phyloP scores from a whole-genome alignment of 2,888 invertebrate species.

The Pristionchus arcanus region DNA sequence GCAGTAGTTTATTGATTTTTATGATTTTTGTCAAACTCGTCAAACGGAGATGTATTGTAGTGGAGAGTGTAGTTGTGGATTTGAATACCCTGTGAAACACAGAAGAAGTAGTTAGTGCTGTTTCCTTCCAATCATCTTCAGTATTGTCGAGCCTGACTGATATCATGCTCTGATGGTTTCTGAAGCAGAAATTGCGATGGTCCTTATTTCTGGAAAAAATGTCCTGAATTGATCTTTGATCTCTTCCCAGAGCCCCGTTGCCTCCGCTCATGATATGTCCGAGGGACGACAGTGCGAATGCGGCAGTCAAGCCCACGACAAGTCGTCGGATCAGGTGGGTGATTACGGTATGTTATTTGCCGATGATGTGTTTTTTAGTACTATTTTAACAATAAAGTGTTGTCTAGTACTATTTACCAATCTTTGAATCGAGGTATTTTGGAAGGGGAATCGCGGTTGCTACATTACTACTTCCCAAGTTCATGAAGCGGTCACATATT shows the following conservation, averaged over 20 bases:
- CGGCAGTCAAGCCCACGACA: constrained; percentile 31
- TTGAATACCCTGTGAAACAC: neutral
- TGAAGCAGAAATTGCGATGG: too few relatives aligned
- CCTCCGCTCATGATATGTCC: neutral
- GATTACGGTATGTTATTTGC: constrained; percentile 9
- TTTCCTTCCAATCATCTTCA: too few relatives aligned
- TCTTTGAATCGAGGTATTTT: too few relatives aligned
- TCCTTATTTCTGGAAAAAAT: neutral
- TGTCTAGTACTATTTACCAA: too few relatives aligned
- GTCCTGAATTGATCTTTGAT: neutral
- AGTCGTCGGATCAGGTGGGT: constrained; percentile 50
- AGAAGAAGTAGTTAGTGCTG: neutral
- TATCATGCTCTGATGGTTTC: too few relatives aligned
- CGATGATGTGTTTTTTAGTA: too few relatives aligned
- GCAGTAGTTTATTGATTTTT: too few relatives aligned
- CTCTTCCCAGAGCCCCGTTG: neutral
- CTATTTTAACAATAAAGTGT: too few relatives aligned
- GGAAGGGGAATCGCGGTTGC: too few relatives aligned
- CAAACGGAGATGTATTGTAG: neutral
- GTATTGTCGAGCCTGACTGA: too few relatives aligned
- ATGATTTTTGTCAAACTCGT: neutral
- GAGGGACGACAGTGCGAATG: constrained; percentile 17
- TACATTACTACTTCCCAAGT: too few relatives aligned
- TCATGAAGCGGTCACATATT: too few relatives aligned
- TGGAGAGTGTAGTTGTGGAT: neutral